Evolutionary conservation across 2,797 vertebrate species (phyloP).

Genomic region (Melanotaenia trifasciata): DNA sequence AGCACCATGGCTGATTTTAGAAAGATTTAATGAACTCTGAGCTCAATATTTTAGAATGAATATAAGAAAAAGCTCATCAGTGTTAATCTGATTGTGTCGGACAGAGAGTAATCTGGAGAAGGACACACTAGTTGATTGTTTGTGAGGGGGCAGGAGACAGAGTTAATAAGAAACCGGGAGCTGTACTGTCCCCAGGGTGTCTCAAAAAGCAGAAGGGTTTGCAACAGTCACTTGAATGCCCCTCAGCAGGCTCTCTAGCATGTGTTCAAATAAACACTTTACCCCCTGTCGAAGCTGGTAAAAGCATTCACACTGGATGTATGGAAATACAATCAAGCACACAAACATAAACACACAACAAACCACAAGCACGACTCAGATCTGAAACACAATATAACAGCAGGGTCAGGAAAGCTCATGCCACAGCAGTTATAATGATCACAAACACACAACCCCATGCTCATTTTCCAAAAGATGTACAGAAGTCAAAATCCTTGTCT

Average conservation of each 20-base stretch:
- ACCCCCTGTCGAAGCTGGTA: constrained; percentile 60
- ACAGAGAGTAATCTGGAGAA: constrained; percentile 24
- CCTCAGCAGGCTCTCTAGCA: constrained; percentile 65
- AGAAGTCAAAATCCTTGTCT: constrained; percentile 33
- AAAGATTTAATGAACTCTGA: no score
- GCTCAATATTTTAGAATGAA: no score
- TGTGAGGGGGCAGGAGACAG: constrained; percentile 15
- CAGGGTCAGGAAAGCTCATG: constrained; percentile 3
- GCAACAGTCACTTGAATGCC: constrained; percentile 53
- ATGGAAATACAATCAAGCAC: constrained; percentile 33
- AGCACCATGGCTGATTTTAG: no score
- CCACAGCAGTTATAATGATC: constrained; percentile 20
- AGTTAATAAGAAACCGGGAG: constrained; percentile 36
- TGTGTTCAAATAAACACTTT: constrained; percentile 76
- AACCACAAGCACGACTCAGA: constrained; percentile 7
- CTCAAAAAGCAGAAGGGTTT: constrained; percentile 55
- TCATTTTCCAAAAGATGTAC: constrained; percentile 9
- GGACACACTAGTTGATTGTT: constrained; percentile 39
- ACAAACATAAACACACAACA: constrained; percentile 23
- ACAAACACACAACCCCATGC: constrained; percentile 16
- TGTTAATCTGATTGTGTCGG: constrained; percentile 28
- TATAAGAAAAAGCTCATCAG: background rate
- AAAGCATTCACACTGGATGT: constrained; percentile 49
- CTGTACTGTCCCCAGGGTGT: constrained; percentile 49
- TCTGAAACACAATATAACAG: constrained; percentile 12